These are phyloP conservation scores for Platycheirus rosarum DNA, from an alignment of 2,888 invertebrate genomes.

Conservation along the genomic window DNA sequence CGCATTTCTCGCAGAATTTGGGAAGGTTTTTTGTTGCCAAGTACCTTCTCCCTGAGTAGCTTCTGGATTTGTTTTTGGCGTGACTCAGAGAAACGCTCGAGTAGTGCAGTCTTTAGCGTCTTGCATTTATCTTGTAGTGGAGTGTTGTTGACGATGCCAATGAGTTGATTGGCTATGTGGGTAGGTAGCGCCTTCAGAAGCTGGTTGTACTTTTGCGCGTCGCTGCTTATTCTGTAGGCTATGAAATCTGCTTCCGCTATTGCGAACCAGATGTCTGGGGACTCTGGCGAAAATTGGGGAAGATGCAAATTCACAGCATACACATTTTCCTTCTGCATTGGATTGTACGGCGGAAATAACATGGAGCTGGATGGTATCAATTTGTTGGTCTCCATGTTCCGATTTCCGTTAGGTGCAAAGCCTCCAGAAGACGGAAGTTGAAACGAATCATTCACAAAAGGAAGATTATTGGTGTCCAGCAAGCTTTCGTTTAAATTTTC, in stretches of 20 bases:
- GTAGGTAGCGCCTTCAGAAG: neutral
- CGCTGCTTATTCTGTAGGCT: neutral
- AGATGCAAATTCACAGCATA: neutral
- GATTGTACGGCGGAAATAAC: too few relatives aligned
- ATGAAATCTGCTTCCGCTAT: neutral
- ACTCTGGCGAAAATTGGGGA: neutral
- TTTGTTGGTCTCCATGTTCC: too few relatives aligned
- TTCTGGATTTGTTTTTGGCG: slow-evolving; percentile 4
- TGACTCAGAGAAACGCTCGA: neutral
- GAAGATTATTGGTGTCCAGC: too few relatives aligned
- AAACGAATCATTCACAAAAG: too few relatives aligned
- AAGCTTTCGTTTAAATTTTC: too few relatives aligned
- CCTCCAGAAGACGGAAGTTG: too few relatives aligned
- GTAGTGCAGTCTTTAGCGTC: neutral
- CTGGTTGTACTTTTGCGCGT: slow-evolving; percentile 6
- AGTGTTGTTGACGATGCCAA: neutral
- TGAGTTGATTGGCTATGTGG: neutral
- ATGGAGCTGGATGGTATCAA: too few relatives aligned
- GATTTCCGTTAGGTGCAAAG: too few relatives aligned
- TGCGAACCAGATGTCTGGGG: neutral
- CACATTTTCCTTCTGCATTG: too few relatives aligned
- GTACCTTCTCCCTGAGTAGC: neutral
- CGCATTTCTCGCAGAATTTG: neutral
- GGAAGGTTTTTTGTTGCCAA: neutral
- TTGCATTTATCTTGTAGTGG: neutral